phyloP scores from a whole-genome alignment of 2,888 invertebrate genomes.

The Xylota sylvarum region DNA sequence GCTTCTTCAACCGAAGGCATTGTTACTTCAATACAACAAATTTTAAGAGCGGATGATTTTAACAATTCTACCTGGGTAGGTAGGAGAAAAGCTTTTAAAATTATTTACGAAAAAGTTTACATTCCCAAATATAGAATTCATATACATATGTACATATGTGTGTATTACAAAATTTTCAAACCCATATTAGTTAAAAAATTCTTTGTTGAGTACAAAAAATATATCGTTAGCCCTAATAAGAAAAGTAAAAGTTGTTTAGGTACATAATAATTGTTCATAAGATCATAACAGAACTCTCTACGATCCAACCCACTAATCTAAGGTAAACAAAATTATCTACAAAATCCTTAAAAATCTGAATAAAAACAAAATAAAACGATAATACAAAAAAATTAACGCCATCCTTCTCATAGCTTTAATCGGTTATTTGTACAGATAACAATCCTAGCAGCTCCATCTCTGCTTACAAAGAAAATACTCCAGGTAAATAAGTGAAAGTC shows the following conservation, averaged over 20 bases:
- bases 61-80: too few relatives aligned
- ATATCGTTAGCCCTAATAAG: not conserved
- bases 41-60: too few relatives aligned
- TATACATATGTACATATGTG: too few relatives aligned
- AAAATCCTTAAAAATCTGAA: slow-evolving; percentile 24
- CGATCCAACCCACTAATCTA: not conserved
- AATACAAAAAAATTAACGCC: slow-evolving; percentile 37
- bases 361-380: slow-evolving; percentile 32
- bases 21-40: too few relatives aligned
- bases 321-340: not conserved
- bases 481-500: slow-evolving; percentile 28
- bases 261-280: not conserved
- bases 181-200: too few relatives aligned
- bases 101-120: too few relatives aligned
- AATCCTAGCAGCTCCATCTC: slow-evolving; percentile 8
- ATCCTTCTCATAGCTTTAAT: slow-evolving; percentile 30
- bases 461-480: slow-evolving; percentile 11
- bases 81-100: too few relatives aligned
- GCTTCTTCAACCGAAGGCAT: too few relatives aligned
- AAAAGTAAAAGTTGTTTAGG: not conserved
- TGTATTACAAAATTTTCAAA: too few relatives aligned
- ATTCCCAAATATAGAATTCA: too few relatives aligned
- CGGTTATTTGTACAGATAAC: slow-evolving; percentile 48
- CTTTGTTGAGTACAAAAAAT: not conserved
- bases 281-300: not conserved